Evolutionary conservation across 1,140 invertebrate genomes (phyloP).

Genomic region (Asobara japonica): DNA sequence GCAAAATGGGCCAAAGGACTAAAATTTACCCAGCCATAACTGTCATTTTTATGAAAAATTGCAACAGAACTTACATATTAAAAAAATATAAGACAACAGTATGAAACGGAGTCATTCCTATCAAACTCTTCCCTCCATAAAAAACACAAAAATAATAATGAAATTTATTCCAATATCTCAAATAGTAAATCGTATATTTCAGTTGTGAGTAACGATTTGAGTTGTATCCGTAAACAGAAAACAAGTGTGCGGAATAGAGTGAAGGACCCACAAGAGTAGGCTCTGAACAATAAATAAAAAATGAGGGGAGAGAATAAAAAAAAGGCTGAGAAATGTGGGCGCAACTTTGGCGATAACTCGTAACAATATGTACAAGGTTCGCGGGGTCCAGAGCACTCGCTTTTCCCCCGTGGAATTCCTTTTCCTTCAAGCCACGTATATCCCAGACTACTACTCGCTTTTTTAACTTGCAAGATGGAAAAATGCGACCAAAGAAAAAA

Average conservation of each 20-base stretch:
- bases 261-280: background rate
- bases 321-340: background rate
- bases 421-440: background rate
- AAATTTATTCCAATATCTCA: too few species aligned
- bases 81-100: too few species aligned
- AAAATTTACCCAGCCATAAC: too few species aligned
- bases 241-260: background rate
- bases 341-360: conserved; percentile 36
- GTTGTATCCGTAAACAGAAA: background rate
- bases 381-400: background rate
- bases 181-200: too few species aligned
- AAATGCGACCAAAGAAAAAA: background rate
- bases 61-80: too few species aligned
- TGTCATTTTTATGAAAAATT: too few species aligned
- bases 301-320: background rate
- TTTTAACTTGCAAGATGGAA: background rate
- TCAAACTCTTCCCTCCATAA: too few species aligned
- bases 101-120: too few species aligned
- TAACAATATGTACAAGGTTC: conserved; percentile 34
- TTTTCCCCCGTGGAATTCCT: background rate
- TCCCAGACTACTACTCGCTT: background rate
- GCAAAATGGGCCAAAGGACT: too few species aligned
- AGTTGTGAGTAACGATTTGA: too few species aligned
- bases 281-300: too few species aligned
- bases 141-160: too few species aligned